A percentile compares a stretch with the other conserved stretches of the same genome.
Evolutionary conservation across 1,140 invertebrate species (phyloP).

Genomic region (Aphaenogaster floridana): DNA sequence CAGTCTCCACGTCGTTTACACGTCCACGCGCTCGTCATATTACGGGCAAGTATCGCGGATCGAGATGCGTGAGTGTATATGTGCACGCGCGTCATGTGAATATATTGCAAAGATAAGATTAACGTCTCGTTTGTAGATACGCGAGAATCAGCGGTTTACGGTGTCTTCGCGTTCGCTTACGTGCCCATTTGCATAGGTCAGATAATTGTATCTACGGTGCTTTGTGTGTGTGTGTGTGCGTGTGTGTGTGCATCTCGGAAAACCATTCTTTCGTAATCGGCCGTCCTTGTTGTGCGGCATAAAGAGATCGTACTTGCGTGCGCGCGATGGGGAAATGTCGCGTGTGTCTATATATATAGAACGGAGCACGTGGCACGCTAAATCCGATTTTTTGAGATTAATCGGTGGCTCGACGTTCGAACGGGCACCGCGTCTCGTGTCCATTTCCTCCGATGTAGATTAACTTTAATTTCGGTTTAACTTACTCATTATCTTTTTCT

Average conservation of each 20-base stretch:
- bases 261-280: neutral
- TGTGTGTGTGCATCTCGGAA: neutral
- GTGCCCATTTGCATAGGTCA: neutral
- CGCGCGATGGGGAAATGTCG: neutral
- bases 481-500: too few species aligned
- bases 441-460: too few species aligned
- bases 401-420: neutral
- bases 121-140: neutral
- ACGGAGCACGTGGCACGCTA: neutral
- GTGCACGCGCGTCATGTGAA: neutral
- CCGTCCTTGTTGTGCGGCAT: neutral
- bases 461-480: too few species aligned
- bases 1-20: too few species aligned
- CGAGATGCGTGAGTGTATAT: neutral
- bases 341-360: too few species aligned
- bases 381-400: neutral
- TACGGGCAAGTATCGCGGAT: neutral
- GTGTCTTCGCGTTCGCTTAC: neutral
- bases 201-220: conserved; percentile 12
- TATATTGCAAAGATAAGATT: conserved; percentile 29
- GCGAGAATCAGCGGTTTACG: neutral
- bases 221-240: too few species aligned
- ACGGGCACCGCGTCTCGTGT: too few species aligned
- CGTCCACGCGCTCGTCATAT: neutral
- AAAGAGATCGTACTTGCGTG: neutral